Percentiles rank a stretch among this genome's conserved stretches.
These are phyloP conservation scores for Euphonia xanthogaster DNA, from an alignment of 2,797 vertebrate genomes.

Conservation along the genomic window DNA sequence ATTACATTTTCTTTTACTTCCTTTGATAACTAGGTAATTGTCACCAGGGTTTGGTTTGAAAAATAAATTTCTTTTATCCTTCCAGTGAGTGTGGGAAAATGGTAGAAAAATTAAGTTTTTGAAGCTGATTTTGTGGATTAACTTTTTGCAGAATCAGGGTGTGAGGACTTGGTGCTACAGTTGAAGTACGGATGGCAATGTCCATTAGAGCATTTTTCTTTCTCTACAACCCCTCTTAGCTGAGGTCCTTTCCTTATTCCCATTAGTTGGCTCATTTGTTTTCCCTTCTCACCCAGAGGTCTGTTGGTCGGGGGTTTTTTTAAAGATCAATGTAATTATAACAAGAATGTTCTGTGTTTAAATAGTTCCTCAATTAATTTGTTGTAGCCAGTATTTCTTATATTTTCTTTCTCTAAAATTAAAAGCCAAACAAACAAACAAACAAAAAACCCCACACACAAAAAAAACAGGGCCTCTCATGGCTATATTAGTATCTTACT, in stretches of 20 bases:
- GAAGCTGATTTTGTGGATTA: background rate
- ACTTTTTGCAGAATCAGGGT: background rate
- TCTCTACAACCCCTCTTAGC: background rate
- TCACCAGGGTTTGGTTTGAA: background rate
- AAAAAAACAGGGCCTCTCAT: background rate
- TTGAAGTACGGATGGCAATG: background rate
- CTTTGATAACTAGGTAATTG: background rate
- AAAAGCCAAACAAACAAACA: background rate
- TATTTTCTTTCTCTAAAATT: background rate
- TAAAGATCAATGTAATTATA: background rate
- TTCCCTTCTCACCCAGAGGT: background rate
- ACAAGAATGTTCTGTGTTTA: background rate
- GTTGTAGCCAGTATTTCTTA: background rate
- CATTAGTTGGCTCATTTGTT: background rate
- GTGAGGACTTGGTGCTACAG: background rate
- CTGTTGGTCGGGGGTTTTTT: background rate
- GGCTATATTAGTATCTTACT: background rate
- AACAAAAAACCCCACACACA: background rate
- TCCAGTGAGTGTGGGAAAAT: background rate
- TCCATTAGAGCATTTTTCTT: background rate
- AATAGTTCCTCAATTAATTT: background rate
- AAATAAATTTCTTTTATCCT: background rate
- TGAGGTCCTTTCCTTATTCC: background rate
- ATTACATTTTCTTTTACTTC: background rate
- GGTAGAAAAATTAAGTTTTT: background rate